Evolutionary conservation across 2,888 invertebrate species (phyloP), one percentile per base, ranked within the genome.

Genomic region (Cryptosula pallasiana): DNA sequence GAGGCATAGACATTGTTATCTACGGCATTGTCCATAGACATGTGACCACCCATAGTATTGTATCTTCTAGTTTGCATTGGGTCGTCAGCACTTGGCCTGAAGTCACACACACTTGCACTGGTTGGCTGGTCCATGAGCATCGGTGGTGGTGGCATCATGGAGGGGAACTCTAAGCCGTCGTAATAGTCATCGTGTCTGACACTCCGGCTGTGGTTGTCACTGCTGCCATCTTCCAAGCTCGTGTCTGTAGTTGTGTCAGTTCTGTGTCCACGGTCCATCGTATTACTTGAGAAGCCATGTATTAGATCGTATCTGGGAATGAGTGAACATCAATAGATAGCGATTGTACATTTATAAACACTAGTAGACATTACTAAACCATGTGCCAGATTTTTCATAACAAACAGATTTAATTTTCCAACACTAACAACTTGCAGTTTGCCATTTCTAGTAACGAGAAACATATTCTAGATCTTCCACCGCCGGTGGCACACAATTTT

Each of bases 171-270:
- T 16, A 63, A 29, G 2, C 25, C 63, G 32, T 63, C 63, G 27
- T 63, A 63, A 13, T 20, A 9, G n/a, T 63, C 34, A 29, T 63
- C 63, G n/a, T 63, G 63, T 63, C 63, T 63, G 29, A 32, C 32
- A 32, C 34, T 63, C 2, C 32, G 63, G 63, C 63, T 63, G 16
- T 32, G 63, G n/a, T 9, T 32, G 32, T 63, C 63, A n/a, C 63
- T 63, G 32, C 63, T 63, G 9, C 63, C 63, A 63, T 63, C 63
- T 32, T 63, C 63, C 3, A 63, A 13, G 27, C 63, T 63, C 3
- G 63, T 63, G n/a, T 63, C 63, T 32, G 20, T 27, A 63, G 63
- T 63, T 9, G 63, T 63, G n/a, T 63, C 63, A 13, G 63, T 63
- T 32, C 32, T 27, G 13, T 63, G 63, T 13, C 63, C 63, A 16